Base-by-base conservation (phyloP, 2,113 vertebrate species). In the Pogonocichla stellata region DNA sequence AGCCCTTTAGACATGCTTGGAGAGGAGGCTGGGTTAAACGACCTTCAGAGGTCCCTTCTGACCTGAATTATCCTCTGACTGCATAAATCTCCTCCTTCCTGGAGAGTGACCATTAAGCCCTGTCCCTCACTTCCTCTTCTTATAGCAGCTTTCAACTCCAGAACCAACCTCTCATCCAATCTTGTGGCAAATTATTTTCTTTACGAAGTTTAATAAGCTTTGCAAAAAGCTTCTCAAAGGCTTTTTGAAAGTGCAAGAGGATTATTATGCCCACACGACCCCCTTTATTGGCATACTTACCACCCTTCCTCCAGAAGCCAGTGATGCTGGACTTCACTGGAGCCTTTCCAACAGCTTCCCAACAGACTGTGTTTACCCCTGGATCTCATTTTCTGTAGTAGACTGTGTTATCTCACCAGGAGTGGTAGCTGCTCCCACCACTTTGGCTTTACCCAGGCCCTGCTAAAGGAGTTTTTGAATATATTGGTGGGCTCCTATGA, bases 161-260 rank as follows among this genome's bases (percentile, higher is more conserved):
- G 91, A 64, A 10, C 48, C 53, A 69, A 38, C 8, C n/a, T 80
- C 78, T 67, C 5, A 3, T 67, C 70, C 93, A 85, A 88, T 65
- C 92, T 87, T 85, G 87, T 89, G 80, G 87, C 69, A 92, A 89
- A 69, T 94, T 85, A 58, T 40, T 93, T 90, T 85, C 73, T 67
- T 93, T 90, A 40, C 36, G 24, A 54, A 79, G 66, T 91, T 85
- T 94, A 96, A 94, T 87, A 45, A 90, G 95, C 82, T 96, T 96
- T 94, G 24, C 28, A 69, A 60, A 96, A 96, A 93, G 53, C 92
- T 93, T 82, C 88, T 96, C 85, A 96, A 85, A 90, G 45, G 88
- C 61, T 93, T 90, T 95, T 60, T 69, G 48, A 79, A 91, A 96
- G 14, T 40, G 70, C 28, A 79, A 94, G 84, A 87, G 78, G 93